Conservation (phyloP, 2,888 invertebrate genomes). For the Temnothorax ravouxi region DNA sequence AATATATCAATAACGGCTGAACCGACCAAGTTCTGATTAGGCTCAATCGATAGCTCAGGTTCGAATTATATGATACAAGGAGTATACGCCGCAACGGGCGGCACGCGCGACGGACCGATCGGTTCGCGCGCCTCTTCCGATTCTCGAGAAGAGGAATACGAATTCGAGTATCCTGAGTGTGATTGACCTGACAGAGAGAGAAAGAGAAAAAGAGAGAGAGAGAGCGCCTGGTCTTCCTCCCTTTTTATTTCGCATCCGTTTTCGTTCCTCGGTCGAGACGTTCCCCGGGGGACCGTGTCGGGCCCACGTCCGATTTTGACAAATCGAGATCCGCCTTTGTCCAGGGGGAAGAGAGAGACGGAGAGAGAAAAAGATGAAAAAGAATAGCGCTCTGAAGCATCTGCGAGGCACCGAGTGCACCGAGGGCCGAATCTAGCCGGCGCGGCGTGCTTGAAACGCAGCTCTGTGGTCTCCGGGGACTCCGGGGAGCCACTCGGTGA, state of each 20-base stretch:
- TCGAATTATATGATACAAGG: no score
- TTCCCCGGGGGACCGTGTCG: not conserved
- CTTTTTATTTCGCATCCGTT: slow-evolving; percentile 9
- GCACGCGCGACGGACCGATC: not conserved
- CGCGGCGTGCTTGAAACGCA: not conserved
- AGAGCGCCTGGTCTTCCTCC: not conserved
- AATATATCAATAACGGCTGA: no score
- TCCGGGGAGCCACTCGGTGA: not conserved
- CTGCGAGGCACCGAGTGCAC: not conserved
- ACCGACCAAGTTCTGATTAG: no score
- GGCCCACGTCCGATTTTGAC: slow-evolving; percentile 10
- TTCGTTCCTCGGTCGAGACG: not conserved
- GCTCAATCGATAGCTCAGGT: no score
- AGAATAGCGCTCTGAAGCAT: not conserved
- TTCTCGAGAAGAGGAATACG: not conserved
- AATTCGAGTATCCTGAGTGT: slow-evolving; percentile 1
- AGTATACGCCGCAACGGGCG: not conserved
- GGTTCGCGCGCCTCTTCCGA: not conserved
- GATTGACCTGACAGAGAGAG: not conserved
- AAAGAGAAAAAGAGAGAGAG: not conserved
- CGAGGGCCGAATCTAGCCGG: slow-evolving; percentile 7
- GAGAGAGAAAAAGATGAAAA: not conserved
- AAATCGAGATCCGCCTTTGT: slow-evolving; percentile 6
- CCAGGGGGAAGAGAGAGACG: no score
- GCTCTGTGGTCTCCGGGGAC: no score